Conservation (phyloP, 2,888 invertebrate genomes). For the Tineola bisselliella region DNA sequence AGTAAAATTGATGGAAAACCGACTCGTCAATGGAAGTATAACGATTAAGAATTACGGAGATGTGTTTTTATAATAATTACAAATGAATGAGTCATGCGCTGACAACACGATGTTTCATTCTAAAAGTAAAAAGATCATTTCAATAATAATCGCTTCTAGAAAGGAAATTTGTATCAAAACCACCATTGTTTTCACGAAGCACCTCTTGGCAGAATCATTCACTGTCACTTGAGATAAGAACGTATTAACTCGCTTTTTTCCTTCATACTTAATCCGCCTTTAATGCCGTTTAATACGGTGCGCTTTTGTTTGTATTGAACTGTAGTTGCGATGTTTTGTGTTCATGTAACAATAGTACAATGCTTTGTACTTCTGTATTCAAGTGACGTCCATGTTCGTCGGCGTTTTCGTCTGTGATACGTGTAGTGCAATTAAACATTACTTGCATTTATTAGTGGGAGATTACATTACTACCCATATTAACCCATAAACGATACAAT, state of each 20-base stretch:
- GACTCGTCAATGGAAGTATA: no score
- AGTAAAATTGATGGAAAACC: no score
- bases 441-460: no score
- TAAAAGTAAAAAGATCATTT: slow-evolving; percentile 9
- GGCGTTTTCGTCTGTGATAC: slow-evolving; percentile 31
- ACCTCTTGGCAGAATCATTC: slow-evolving; percentile 3
- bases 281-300: not conserved
- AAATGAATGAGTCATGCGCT: not conserved
- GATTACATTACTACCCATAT: no score
- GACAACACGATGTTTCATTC: not conserved
- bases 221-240: not conserved
- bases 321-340: not conserved
- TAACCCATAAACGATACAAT: no score
- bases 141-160: slow-evolving; percentile 17
- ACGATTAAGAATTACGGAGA: not conserved
- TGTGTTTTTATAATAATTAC: not conserved
- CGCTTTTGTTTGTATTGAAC: not conserved
- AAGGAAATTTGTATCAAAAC: slow-evolving; percentile 18
- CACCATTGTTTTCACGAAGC: slow-evolving; percentile 13
- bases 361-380: slow-evolving; percentile 41
- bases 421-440: not conserved
- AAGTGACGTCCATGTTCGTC: slow-evolving; percentile 37
- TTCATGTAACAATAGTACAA: slow-evolving; percentile 24
- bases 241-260: not conserved
- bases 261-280: not conserved